Base-by-base conservation (phyloP, 92 coral and sea anemone species). In the Palythoa grandis region DNA sequence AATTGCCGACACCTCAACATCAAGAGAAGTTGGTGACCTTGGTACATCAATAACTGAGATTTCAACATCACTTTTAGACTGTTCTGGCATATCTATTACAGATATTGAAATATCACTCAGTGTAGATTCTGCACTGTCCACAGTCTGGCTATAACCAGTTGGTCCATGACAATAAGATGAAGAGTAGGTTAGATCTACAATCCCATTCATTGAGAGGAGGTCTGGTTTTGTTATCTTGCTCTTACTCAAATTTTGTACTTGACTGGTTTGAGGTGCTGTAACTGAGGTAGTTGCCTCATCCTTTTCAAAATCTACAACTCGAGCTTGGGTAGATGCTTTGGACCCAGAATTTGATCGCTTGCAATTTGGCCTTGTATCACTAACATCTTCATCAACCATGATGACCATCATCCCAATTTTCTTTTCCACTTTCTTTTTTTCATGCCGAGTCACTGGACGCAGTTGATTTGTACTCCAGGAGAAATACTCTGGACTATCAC, bases 31-130 rank as follows among this genome's bases (percentile, higher is more conserved):
- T 17, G 40, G 90, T 53, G 84, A 85, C 61, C 79, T 88, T 43
- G 94, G 98, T 29, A 94, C 88, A 75, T 94, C 98, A 65, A 94
- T 94, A 61, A 94, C 91, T 17, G 98, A 94, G 7, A 94, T 90
- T 56, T 88, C 85, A 15, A 93, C 87, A 23, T 94, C 94, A 79
- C 74, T 83, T 1, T 87, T 83, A 23, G 88, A 58, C 25, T 83
- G 58, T 74, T 87, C 93, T 7, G 98, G 98, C n/a, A 92, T 76
- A 48, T 94, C 98, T 72, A 94, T 94, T n/a, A 95, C 95, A 58
- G 98, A 94, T 52, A 94, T 90, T 66, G 95, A 88, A 24, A 94
- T 87, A 72, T 92, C 98, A n/a, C 39, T 66, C 23, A 14, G 57
- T 15, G 40, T 43, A 15, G 65, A 69, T 25, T 74, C n/a, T 13